A percentile compares a stretch with the other conserved stretches of the same genome.
phyloP scores from a whole-genome alignment of 2,888 invertebrate species.

The Dryococelus australis region DNA sequence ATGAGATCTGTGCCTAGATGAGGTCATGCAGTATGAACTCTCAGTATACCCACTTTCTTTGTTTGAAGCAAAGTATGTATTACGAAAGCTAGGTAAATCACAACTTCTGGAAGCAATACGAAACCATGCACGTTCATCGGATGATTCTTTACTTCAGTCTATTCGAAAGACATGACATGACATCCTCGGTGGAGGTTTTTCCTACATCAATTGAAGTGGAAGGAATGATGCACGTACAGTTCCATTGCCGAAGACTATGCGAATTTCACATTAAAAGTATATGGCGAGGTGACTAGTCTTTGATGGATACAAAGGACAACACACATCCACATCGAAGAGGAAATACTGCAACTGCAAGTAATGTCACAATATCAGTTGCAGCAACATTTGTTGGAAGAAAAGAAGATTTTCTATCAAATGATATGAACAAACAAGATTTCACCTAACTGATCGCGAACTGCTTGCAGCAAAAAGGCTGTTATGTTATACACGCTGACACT shows the following conservation, averaged over 20 bases:
- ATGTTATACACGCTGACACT: too few relatives aligned
- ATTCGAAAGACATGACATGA: not conserved
- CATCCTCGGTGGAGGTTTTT: slow-evolving; percentile 11
- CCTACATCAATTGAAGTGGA: not conserved
- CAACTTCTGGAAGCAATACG: too few relatives aligned
- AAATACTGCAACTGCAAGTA: not conserved
- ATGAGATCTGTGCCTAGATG: too few relatives aligned
- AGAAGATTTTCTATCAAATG: not conserved
- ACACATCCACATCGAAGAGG: not conserved
- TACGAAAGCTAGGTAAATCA: too few relatives aligned
- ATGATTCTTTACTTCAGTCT: not conserved
- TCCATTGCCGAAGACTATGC: not conserved
- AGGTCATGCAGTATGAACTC: too few relatives aligned
- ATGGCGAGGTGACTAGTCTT: not conserved
- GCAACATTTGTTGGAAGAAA: not conserved
- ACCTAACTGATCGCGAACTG: not conserved
- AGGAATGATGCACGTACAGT: not conserved
- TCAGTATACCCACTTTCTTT: too few relatives aligned
- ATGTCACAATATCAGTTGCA: not conserved
- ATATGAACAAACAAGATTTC: not conserved
- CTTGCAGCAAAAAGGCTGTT: too few relatives aligned
- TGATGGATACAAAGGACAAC: not conserved
- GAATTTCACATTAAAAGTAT: not conserved
- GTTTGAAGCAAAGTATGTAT: too few relatives aligned
- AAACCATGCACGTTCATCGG: not conserved